Percentiles rank a stretch among this genome's conserved stretches.
Conservation (phyloP, 2,797 vertebrate species). For the Furcifer pardalis region DNA sequence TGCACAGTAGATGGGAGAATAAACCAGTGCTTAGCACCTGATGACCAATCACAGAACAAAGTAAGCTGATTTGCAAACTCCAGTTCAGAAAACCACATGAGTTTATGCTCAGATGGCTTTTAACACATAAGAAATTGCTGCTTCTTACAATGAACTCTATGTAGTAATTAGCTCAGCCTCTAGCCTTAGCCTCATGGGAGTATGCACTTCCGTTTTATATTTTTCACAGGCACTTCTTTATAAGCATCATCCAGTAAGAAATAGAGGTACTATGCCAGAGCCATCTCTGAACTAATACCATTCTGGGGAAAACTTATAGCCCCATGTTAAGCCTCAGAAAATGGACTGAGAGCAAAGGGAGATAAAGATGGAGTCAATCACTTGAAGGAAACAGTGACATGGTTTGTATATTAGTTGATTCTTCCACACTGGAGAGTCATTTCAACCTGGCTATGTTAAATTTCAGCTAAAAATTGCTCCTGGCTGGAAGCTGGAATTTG, state of each 20-base stretch:
- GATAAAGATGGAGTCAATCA: background rate
- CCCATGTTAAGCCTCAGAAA: background rate
- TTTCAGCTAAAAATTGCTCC: conserved; percentile 8
- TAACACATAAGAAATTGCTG: too few relatives aligned
- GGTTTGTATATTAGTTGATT: background rate
- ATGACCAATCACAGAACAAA: too few relatives aligned
- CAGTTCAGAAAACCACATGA: too few relatives aligned
- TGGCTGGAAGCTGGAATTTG: conserved; percentile 19
- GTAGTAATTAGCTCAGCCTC: too few relatives aligned
- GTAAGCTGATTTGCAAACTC: too few relatives aligned
- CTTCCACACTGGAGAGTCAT: background rate
- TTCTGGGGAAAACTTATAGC: background rate
- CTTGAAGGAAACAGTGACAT: background rate
- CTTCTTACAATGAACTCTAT: too few relatives aligned
- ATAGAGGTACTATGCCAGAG: background rate
- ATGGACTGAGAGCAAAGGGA: background rate
- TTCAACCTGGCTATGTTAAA: conserved; percentile 24
- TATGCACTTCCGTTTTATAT: background rate
- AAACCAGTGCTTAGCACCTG: too few relatives aligned
- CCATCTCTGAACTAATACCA: background rate
- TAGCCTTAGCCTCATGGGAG: background rate
- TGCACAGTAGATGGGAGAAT: too few relatives aligned
- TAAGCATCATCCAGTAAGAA: background rate
- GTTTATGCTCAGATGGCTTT: too few relatives aligned
- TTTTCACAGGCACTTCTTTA: background rate